Evolutionary conservation across 2,113 vertebrate genomes (phyloP).

Genomic region (Bufo gargarizans): DNA sequence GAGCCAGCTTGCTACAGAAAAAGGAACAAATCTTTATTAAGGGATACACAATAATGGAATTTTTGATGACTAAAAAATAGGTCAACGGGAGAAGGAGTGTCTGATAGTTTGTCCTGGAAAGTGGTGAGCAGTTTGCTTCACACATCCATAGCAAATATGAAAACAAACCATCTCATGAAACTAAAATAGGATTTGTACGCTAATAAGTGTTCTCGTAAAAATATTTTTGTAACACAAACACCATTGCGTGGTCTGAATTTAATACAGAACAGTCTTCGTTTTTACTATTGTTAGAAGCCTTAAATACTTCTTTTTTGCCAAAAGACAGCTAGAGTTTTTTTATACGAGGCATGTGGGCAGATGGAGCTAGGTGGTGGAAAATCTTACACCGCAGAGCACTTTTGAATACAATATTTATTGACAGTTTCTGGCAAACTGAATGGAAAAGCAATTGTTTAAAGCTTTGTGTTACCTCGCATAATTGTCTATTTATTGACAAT

Average conservation of each 20-base stretch:
- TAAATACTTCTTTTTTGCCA: conserved; percentile 49
- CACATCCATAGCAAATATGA: conserved; percentile 29
- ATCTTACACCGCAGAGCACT: conserved; percentile 44
- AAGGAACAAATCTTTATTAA: not conserved
- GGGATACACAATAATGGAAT: not conserved
- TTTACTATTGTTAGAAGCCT: conserved; percentile 52
- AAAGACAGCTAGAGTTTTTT: conserved; percentile 42
- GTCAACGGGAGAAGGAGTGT: not conserved
- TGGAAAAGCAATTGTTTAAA: conserved; percentile 54
- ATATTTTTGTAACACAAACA: conserved; percentile 45
- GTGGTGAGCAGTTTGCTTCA: not conserved
- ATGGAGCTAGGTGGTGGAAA: conserved; percentile 54
- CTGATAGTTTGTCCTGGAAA: not conserved
- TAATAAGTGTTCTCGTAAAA: conserved; percentile 44
- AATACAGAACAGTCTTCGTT: conserved; percentile 50
- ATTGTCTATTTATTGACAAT: conserved; percentile 53
- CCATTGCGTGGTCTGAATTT: conserved; percentile 44
- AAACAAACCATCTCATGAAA: not conserved
- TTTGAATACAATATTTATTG: conserved; percentile 58
- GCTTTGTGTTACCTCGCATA: conserved; percentile 46
- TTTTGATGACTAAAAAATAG: conserved; percentile 1
- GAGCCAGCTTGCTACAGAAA: not conserved
- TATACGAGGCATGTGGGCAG: conserved; percentile 51
- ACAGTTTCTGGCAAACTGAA: conserved; percentile 55
- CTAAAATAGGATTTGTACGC: conserved; percentile 32